phyloP scores from a whole-genome alignment of 1,140 invertebrate genomes.

The Drosophila triauraria region DNA sequence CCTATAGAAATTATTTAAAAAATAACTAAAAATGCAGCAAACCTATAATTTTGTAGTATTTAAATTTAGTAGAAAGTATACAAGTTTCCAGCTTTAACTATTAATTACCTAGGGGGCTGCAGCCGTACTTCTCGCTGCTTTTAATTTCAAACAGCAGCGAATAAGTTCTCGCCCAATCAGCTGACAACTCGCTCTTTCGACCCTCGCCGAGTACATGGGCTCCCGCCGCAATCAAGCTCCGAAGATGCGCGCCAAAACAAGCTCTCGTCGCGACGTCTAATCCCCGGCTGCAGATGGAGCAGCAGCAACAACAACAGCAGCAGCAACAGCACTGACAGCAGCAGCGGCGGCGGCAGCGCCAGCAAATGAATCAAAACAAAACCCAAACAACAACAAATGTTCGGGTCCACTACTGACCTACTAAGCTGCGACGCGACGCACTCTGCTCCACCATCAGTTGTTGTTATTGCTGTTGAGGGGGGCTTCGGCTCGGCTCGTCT shows the following conservation, averaged over 20 bases:
- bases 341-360: conserved; percentile 21
- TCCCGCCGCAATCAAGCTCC: conserved; percentile 28
- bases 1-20: too few relatives aligned
- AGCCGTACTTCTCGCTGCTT: too few relatives aligned
- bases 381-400: conserved; percentile 59
- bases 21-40: too few relatives aligned
- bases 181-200: not conserved
- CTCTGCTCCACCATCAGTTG: conserved; percentile 36
- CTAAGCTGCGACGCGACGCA: conserved; percentile 66
- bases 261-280: conserved; percentile 47
- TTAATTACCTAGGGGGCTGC: not conserved
- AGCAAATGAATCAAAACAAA: conserved; percentile 70
- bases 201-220: conserved; percentile 22
- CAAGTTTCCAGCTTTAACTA: not conserved
- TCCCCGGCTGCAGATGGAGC: conserved; percentile 23
- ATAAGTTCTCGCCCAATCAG: not conserved
- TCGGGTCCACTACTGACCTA: conserved; percentile 83
- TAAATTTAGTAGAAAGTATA: too few relatives aligned
- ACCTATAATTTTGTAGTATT: too few relatives aligned
- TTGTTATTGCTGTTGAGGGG: not conserved
- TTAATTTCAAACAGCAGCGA: not conserved
- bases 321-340: conserved; percentile 22
- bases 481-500: conserved; percentile 1
- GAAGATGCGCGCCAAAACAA: conserved; percentile 62
- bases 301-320: conserved; percentile 11